These are phyloP conservation scores for Heloderma charlesbogerti DNA, from an alignment of 2,113 vertebrate genomes.

Conservation along the genomic window DNA sequence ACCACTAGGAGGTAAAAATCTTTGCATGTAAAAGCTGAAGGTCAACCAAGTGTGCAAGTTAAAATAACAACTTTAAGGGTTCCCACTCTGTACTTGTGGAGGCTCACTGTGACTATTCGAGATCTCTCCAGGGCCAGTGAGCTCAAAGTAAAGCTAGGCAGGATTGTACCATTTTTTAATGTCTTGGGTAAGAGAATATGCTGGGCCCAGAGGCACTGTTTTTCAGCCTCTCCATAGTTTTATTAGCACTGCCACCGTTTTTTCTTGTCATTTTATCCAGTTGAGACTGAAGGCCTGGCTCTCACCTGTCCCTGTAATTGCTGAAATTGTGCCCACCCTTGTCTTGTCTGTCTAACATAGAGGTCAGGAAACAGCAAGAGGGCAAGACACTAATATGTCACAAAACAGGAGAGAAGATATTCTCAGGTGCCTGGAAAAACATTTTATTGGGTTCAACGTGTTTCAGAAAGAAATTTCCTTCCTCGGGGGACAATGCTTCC, in stretches of 20 bases:
- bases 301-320: background rate
- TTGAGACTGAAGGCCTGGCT: background rate
- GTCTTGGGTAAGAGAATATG: background rate
- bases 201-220: background rate
- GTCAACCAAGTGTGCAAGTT: conserved; percentile 68
- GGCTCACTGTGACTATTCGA: background rate
- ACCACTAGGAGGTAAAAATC: conserved; percentile 35
- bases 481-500: too few relatives aligned
- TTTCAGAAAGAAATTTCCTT: too few relatives aligned
- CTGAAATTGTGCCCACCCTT: background rate
- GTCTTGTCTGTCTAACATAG: background rate
- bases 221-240: background rate
- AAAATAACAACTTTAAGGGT: background rate
- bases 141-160: background rate
- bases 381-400: too few relatives aligned
- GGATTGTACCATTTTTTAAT: background rate
- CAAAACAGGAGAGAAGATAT: too few relatives aligned
- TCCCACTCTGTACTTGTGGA: background rate
- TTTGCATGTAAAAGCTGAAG: conserved; percentile 39
- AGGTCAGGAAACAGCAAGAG: too few relatives aligned
- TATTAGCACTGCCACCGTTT: background rate
- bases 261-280: too few relatives aligned
- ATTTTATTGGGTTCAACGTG: too few relatives aligned
- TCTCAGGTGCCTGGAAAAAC: too few relatives aligned
- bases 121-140: background rate